Evolutionary conservation across 2,888 invertebrate genomes (phyloP).

Genomic region (Hoplodrina ambigua): DNA sequence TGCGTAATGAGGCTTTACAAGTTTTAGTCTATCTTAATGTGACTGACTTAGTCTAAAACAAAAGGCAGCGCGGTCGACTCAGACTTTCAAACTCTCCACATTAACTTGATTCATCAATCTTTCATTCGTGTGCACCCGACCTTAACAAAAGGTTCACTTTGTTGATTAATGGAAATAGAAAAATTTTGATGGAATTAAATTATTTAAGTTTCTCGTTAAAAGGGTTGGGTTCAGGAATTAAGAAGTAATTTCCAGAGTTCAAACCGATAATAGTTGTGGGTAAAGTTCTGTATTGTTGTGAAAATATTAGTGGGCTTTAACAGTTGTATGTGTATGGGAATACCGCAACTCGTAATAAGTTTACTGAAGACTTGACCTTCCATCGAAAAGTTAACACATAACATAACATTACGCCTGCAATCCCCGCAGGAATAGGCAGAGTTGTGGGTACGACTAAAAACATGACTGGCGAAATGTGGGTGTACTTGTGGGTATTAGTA

Average conservation of each 20-base stretch:
- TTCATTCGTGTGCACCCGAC: slow-evolving; percentile 59
- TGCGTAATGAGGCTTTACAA: slow-evolving; percentile 51
- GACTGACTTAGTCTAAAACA: slow-evolving; percentile 62
- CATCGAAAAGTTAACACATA: not conserved
- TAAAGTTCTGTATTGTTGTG: slow-evolving; percentile 21
- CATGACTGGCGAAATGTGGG: too few relatives aligned
- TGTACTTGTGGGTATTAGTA: too few relatives aligned
- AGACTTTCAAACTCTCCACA: slow-evolving; percentile 59
- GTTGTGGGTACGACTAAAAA: too few relatives aligned
- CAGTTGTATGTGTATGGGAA: slow-evolving; percentile 29
- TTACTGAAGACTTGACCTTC: slow-evolving; percentile 22
- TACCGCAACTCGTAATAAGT: slow-evolving; percentile 13
- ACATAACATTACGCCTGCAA: too few relatives aligned
- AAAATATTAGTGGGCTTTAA: slow-evolving; percentile 36
- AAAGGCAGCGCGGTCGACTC: slow-evolving; percentile 51
- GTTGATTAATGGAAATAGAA: slow-evolving; percentile 61
- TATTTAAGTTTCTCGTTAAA: slow-evolving; percentile 21
- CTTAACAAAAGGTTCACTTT: slow-evolving; percentile 56
- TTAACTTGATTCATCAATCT: slow-evolving; percentile 68
- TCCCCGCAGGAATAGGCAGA: too few relatives aligned
- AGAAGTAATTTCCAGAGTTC: slow-evolving; percentile 17
- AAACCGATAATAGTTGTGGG: slow-evolving; percentile 31
- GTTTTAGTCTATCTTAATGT: slow-evolving; percentile 58
- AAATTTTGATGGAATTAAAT: slow-evolving; percentile 21
- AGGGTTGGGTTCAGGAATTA: slow-evolving; percentile 27